Evolutionary conservation across 1,140 invertebrate genomes (phyloP).

Genomic region (Cotesia glomerata): DNA sequence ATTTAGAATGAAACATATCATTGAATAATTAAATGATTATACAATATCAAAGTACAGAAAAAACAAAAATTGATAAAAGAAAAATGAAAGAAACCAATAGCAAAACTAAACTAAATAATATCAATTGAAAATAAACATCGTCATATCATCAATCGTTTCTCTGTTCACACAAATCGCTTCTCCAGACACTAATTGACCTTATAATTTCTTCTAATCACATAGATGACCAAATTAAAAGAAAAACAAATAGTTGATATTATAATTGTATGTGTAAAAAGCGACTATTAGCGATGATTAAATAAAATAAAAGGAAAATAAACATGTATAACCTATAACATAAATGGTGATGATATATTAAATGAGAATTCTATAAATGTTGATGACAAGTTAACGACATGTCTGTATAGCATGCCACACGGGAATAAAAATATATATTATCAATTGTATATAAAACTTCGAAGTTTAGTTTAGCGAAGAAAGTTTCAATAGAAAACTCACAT

Average conservation of each 20-base stretch:
- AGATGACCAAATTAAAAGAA: not conserved
- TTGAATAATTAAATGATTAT: too few relatives aligned
- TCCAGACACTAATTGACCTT: conserved; percentile 22
- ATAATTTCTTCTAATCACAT: conserved; percentile 16
- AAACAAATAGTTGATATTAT: not conserved
- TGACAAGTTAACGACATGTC: too few relatives aligned
- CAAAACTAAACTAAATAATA: not conserved
- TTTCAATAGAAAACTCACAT: too few relatives aligned
- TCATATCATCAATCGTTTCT: not conserved
- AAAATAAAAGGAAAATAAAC: too few relatives aligned
- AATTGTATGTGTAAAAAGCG: not conserved
- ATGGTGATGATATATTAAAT: too few relatives aligned
- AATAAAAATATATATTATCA: too few relatives aligned
- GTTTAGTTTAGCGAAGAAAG: too few relatives aligned
- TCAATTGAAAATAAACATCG: conserved; percentile 10
- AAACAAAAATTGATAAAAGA: not conserved
- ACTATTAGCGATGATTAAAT: not conserved
- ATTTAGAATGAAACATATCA: too few relatives aligned
- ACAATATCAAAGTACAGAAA: not conserved
- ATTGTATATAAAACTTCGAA: too few relatives aligned
- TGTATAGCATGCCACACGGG: too few relatives aligned
- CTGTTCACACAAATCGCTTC: conserved; percentile 11
- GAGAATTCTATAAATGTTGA: too few relatives aligned
- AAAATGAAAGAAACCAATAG: not conserved
- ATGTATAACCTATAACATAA: too few relatives aligned